Base-by-base conservation (phyloP, 2,888 invertebrate species). In the Cantharis nigra region DNA sequence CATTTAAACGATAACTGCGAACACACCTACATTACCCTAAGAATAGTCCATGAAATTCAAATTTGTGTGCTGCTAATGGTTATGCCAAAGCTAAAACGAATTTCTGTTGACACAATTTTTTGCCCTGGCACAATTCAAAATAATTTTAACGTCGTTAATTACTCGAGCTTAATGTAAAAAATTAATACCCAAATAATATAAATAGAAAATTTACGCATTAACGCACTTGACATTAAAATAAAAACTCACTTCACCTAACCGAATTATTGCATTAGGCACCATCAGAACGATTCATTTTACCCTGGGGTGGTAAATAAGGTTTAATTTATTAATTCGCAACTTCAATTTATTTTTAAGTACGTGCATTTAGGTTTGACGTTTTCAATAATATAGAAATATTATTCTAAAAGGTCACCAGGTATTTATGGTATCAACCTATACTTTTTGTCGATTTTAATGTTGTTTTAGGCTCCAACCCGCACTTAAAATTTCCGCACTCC, bases 21-120 rank as follows among this genome's bases (percentile, higher is more conserved):
- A 76, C 78, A 78, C 78, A 73, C 71, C 69, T 73, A 73, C 26
- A 67, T 18, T 23, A 20, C 73, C 72, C 71, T 72, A 70, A 65
- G 73, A 78, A 76, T 78, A 75, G 75, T 73, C 78, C 75, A 78
- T 78, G 78, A 78, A 78, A 78, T 73, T 75, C 78, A 75, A 78
- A 78, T 78, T 78, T 78, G 78, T 69, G 49, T 72, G 72, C 65
- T 72, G 70, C 75, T 78, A 78, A 78, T 78, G 75, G 78, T 70
- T 78, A 78, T 78, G 65, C 72, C 69, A 65, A 71, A 77, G 73
- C 74, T 77, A 74, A 74, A 63, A 71, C 74, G 72, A 71, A 77
- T 69, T 67, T 67, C 23, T 67, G 20, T 67, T 23, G 26, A 67
- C 20, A 26, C n/a, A 23, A 16, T 23, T 67, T 67, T 67, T 67